Base-by-base conservation (phyloP, 2,888 invertebrate genomes). In the Sericinus montela region DNA sequence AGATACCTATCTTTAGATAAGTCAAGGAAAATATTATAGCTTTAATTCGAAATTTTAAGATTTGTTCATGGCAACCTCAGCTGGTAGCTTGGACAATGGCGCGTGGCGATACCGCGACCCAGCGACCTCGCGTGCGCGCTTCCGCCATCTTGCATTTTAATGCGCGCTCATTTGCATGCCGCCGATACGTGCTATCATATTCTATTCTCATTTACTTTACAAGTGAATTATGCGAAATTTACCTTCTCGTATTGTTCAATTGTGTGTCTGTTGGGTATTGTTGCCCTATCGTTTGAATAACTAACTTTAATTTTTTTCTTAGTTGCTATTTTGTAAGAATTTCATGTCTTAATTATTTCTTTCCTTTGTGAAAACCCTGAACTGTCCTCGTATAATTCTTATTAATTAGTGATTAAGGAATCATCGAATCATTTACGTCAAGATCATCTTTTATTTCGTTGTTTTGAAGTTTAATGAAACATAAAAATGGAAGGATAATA, bases 131-230 rank as follows among this genome's bases (percentile, higher is more conserved):
- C 86, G 86, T 84, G 85, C 81, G 80, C 75, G 85, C 85, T 84
- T 84, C 86, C 85, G 84, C 85, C 84, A 84, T 85, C 82, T 82
- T 80, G 83, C 77, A 86, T 86, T 83, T 80, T 78, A 85, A 86
- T 86, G 85, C 75, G 74, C 72, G 58, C 67, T 69, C 67, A 82
- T 85, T 83, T 80, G 81, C 82, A 84, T 83, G 65, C 66, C 62
- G 62, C 65, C 58, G 72, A 80, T 82, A 78, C 82, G 83, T 82
- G 81, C 79, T 77, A 77, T 82, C 77, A 81, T 82, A 78, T 82
- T 79, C 75, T 69, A 73, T 76, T 75, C 76, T 75, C 79, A 77
- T 83, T 83, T 80, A 79, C 67, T 67, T 69, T 57, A 54, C 47
- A 14, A 34, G 35, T 51, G 46, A 46, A 48, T 46, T 53, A 51